Evolutionary conservation across 1,140 invertebrate species (phyloP), one percentile per base, ranked within the genome.

Genomic region (Polyergus mexicanus): DNA sequence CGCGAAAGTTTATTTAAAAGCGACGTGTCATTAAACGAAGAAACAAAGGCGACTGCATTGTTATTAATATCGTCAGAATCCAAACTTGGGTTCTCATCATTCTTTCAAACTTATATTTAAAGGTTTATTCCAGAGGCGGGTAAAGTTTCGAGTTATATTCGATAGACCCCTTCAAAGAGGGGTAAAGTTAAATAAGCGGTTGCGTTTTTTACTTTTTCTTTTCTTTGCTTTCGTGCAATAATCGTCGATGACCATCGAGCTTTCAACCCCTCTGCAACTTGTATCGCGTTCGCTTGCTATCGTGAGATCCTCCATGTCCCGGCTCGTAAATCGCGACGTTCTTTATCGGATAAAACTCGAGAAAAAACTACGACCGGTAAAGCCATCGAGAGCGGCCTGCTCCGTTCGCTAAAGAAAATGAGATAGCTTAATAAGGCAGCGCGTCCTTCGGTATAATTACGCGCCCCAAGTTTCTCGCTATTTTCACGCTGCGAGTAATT

Each of bases 311-410:
- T 28, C 32, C 22, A n/a, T 71, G 65, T 78, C 51, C 60, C 28
- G 32, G 32, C 35, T 47, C 72, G 56, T 71, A 81, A 84, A 89
- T 89, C 87, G 84, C 47, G 65, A 35, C 71, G 54, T 62, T 47
- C 58, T 86, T 89, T 89, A 89, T 89, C 72, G 88, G 85, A 89
- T 89, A 86, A 89, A 89, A 89, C 85, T 89, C 88, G 69, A 89
- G 81, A 88, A 89, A 89, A 88, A 89, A 89, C 28, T 77, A 89
- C 85, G 78, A 16, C 58, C 56, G 84, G 66, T 58, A 47, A 84
- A 75, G 84, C 74, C 88, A 89, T 89, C 85, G 87, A 84, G 77
- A 84, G 78, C 87, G 54, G 71, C 35, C 62, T 63, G 60, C 54
- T 66, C 5, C 16, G 56, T 47, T 63, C 68, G 83, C 87, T 16